These are phyloP conservation scores for Laticauda laticaudata DNA, from an alignment of 2,113 vertebrate genomes.

Conservation along the genomic window DNA sequence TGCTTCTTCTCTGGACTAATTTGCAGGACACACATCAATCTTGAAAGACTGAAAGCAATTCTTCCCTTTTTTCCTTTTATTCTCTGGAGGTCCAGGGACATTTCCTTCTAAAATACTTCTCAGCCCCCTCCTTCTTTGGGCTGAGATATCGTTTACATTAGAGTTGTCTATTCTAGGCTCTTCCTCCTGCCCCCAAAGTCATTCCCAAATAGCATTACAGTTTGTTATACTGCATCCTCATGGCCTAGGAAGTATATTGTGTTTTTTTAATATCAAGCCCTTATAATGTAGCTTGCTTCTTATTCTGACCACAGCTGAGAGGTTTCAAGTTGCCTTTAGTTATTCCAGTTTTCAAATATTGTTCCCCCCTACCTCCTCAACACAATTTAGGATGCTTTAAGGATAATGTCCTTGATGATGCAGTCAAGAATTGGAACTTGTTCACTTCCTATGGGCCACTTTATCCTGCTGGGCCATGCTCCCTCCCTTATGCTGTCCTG, in stretches of 20 bases:
- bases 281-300: not conserved
- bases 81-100: not conserved
- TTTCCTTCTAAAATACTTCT: not conserved
- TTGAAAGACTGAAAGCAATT: not conserved
- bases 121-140: not conserved
- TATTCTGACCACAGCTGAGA: not conserved
- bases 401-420: not conserved
- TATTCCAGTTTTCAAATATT: not conserved
- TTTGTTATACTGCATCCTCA: not conserved
- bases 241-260: not conserved
- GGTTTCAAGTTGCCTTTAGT: not conserved
- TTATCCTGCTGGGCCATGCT: not conserved
- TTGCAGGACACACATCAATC: not conserved
- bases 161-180: not conserved
- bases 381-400: not conserved
- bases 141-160: not conserved
- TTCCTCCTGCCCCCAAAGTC: not conserved
- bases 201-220: not conserved
- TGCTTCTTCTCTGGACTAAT: not conserved
- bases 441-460: not conserved
- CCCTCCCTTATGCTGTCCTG: not conserved
- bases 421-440: not conserved
- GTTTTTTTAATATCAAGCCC: not conserved
- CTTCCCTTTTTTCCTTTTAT: not conserved
- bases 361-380: not conserved